Conservation (phyloP, 2,888 invertebrate species). For the Cheilosia urbana region DNA sequence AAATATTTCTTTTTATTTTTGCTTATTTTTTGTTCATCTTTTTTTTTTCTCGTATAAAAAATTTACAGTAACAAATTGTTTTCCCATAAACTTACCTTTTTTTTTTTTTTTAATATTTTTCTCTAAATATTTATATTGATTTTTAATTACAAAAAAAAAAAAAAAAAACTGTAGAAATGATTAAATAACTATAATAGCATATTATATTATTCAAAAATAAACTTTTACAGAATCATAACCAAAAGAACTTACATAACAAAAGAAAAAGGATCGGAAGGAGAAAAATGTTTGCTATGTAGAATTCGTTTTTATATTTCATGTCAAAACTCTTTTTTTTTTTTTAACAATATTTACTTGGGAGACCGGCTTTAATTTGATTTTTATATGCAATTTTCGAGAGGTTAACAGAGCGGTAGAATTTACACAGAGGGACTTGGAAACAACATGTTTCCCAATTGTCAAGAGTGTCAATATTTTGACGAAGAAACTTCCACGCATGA, state of each 20-base stretch:
- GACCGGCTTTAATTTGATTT: neutral
- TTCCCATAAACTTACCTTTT: conserved; percentile 69
- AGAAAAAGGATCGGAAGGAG: neutral
- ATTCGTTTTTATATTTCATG: conserved; percentile 35
- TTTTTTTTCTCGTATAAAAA: conserved; percentile 68
- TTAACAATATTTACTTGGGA: conserved; percentile 7
- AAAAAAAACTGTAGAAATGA: conserved; percentile 29
- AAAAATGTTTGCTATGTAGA: conserved; percentile 68
- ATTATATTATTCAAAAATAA: conserved; percentile 20
- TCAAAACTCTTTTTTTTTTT: conserved; percentile 16
- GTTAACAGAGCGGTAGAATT: neutral
- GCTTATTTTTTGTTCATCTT: conserved; percentile 1
- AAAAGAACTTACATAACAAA: conserved; percentile 20
- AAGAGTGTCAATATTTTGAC: no score
- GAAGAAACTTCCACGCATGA: neutral
- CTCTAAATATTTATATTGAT: conserved; percentile 9
- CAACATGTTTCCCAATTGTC: no score
- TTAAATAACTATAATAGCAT: conserved; percentile 9
- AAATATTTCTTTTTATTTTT: conserved; percentile 37
- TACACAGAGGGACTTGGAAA: no score
- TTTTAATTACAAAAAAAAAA: conserved; percentile 16
- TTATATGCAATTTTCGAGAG: neutral
- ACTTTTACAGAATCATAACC: conserved; percentile 7
- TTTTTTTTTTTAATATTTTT: conserved; percentile 40
- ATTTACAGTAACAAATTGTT: conserved; percentile 71